phyloP scores from a whole-genome alignment of 1,140 invertebrate species.

The Leptoteleia sp. region DNA sequence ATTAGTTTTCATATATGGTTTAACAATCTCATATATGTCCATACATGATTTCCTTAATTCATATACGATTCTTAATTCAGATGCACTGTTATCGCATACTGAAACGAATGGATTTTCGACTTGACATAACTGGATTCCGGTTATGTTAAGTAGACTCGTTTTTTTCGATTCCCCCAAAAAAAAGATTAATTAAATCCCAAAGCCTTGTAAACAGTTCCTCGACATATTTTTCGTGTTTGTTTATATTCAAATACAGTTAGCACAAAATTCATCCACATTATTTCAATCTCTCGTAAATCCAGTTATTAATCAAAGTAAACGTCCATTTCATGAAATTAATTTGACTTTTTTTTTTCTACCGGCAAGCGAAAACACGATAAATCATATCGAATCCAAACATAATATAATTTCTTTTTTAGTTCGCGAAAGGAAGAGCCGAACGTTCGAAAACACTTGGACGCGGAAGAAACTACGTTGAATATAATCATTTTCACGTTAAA shows the following conservation, averaged over 20 bases:
- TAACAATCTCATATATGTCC: too few relatives aligned
- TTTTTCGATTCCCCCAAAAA: slow-evolving; percentile 21
- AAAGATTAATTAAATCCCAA: slow-evolving; percentile 43
- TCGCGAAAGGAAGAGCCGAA: too few relatives aligned
- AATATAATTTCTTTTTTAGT: background rate
- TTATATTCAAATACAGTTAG: slow-evolving; percentile 29
- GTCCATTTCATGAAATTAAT: too few relatives aligned
- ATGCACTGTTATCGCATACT: slow-evolving; percentile 1
- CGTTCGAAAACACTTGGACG: background rate
- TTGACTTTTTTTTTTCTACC: too few relatives aligned
- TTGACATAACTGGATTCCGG: slow-evolving; percentile 33
- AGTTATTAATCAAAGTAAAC: too few relatives aligned
- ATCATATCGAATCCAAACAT: too few relatives aligned
- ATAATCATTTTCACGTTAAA: slow-evolving; percentile 13
- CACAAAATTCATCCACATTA: slow-evolving; percentile 25
- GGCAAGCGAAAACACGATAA: background rate
- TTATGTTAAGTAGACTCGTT: slow-evolving; percentile 34
- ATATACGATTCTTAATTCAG: too few relatives aligned
- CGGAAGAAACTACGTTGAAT: slow-evolving; percentile 6
- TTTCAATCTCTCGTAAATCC: too few relatives aligned
- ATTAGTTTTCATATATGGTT: too few relatives aligned
- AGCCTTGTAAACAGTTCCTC: slow-evolving; percentile 35
- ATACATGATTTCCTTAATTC: too few relatives aligned
- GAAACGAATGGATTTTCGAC: slow-evolving; percentile 39
- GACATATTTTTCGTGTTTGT: slow-evolving; percentile 46